These are phyloP conservation scores for Lutjanus erythropterus DNA, from an alignment of 2,113 vertebrate species.

Conservation along the genomic window DNA sequence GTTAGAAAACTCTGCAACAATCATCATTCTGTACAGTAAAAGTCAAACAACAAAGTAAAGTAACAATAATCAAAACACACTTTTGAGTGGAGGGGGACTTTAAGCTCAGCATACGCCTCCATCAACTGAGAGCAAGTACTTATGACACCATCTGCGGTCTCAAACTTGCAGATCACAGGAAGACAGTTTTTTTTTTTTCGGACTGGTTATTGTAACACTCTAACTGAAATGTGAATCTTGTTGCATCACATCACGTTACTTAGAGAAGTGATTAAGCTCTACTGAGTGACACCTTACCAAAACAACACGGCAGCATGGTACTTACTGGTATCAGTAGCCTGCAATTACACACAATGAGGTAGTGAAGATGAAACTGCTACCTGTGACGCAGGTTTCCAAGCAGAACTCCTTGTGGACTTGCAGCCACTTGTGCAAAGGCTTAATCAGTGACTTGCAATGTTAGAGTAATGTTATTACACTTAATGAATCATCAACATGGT, in stretches of 20 bases:
- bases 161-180: background rate
- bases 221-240: background rate
- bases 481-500: slow-evolving; percentile 43
- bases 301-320: background rate
- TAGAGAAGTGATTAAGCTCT: background rate
- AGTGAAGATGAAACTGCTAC: background rate
- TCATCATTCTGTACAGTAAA: too few species aligned
- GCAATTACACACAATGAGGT: slow-evolving; percentile 3
- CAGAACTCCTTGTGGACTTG: background rate
- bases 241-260: background rate
- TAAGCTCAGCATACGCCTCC: background rate
- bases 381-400: background rate
- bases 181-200: too few species aligned
- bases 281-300: background rate
- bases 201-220: background rate
- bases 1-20: background rate
- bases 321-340: background rate
- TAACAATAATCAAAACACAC: background rate
- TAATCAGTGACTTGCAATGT: slow-evolving; percentile 26
- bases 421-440: slow-evolving; percentile 14
- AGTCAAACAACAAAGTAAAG: background rate
- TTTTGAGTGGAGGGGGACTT: too few species aligned
- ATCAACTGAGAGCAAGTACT: background rate
- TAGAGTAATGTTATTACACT: slow-evolving; percentile 35
- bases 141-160: too few species aligned